Conservation (phyloP, 2,113 vertebrate genomes). For the Oncorhynchus nerka region DNA sequence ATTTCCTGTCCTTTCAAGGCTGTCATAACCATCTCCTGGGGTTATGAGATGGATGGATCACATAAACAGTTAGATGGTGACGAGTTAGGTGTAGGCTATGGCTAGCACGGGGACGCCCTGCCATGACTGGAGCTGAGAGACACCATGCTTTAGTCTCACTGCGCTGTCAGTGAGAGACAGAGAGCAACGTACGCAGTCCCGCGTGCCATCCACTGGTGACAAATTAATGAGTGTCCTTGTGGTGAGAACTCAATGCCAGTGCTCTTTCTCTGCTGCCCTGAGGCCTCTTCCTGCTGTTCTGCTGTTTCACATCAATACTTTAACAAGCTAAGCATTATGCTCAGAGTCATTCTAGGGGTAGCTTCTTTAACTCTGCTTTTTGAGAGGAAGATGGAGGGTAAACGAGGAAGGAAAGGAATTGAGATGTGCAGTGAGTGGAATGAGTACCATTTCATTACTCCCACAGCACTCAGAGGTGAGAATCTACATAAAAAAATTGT, state of each 20-base stretch:
- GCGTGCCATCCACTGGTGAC: slow-evolving; percentile 38
- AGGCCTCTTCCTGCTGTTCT: slow-evolving; percentile 51
- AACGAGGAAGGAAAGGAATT: too few species aligned
- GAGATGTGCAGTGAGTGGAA: too few species aligned
- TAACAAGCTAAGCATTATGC: slow-evolving; percentile 59
- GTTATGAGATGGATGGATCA: background rate
- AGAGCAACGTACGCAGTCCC: slow-evolving; percentile 18
- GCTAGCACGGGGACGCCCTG: background rate
- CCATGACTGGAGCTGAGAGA: background rate
- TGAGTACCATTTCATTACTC: too few species aligned
- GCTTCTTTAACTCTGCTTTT: too few species aligned
- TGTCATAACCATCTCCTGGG: background rate
- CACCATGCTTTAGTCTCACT: too few species aligned
- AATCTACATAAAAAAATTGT: too few species aligned
- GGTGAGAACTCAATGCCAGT: slow-evolving; percentile 46
- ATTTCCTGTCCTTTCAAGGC: background rate
- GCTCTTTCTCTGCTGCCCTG: slow-evolving; percentile 46
- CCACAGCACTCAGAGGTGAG: too few species aligned
- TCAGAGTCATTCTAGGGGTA: slow-evolving; percentile 4
- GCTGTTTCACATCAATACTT: slow-evolving; percentile 59
- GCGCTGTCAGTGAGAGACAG: slow-evolving; percentile 23
- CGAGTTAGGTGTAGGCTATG: background rate
- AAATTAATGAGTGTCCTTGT: slow-evolving; percentile 65
- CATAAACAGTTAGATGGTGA: background rate
- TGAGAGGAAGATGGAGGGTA: background rate